phyloP scores from a whole-genome alignment of 2,797 vertebrate species.

The Gymnodraco acuticeps region DNA sequence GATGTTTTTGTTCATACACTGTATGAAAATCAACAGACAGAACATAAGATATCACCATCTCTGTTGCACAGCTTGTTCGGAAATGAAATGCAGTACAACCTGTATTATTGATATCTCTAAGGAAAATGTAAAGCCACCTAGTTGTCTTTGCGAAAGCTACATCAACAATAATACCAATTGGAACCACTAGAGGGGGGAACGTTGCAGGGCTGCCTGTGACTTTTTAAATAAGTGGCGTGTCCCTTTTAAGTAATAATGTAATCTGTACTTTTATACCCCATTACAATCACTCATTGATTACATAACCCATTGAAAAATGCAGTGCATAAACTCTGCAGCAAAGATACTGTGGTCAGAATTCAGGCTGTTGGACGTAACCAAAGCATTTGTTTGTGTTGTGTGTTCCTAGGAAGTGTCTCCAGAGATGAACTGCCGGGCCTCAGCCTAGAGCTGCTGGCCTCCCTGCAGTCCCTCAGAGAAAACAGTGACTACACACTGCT shows the following conservation, averaged over 20 bases:
- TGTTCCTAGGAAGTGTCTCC: conserved; percentile 66
- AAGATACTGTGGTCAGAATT: background rate
- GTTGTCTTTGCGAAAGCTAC: no score
- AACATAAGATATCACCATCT: no score
- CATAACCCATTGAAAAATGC: background rate
- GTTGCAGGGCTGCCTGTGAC: no score
- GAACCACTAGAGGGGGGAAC: no score
- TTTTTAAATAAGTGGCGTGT: background rate
- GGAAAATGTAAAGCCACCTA: no score
- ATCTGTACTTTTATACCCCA: background rate
- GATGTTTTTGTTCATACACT: no score
- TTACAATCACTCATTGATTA: background rate
- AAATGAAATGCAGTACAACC: no score
- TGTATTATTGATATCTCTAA: no score
- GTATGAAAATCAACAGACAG: no score
- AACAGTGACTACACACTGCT: conserved; percentile 83
- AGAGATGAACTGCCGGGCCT: conserved; percentile 53
- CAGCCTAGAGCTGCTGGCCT: conserved; percentile 78
- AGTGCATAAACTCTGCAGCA: background rate
- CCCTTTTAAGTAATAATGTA: background rate
- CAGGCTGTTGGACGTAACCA: background rate
- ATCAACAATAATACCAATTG: no score
- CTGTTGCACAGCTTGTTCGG: no score
- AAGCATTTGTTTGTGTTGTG: conserved; percentile 41
- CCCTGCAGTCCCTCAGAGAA: conserved; percentile 80